Conservation (phyloP, 2,888 invertebrate species). For the Trissoscelio sp. region DNA sequence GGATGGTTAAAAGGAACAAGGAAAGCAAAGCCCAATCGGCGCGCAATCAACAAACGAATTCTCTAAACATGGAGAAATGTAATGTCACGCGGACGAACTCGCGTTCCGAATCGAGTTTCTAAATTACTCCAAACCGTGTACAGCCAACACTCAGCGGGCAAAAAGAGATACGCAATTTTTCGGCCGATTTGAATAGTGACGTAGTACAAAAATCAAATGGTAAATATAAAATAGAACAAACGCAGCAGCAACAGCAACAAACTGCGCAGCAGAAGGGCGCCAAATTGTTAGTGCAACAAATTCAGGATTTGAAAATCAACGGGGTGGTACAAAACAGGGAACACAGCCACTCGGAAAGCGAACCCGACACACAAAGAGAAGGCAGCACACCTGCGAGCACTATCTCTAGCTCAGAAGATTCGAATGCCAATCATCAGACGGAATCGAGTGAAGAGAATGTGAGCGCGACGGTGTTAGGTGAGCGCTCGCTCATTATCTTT, state of each 20-base stretch:
- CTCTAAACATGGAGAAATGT: constrained; percentile 83
- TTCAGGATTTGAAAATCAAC: constrained; percentile 76
- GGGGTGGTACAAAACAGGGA: constrained; percentile 78
- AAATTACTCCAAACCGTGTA: constrained; percentile 45
- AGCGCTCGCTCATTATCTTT: constrained; percentile 71
- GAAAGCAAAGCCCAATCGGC: constrained; percentile 84
- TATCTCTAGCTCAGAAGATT: constrained; percentile 80
- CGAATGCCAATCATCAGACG: constrained; percentile 76
- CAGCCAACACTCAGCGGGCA: constrained; percentile 77
- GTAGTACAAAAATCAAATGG: constrained; percentile 75
- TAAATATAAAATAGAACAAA: constrained; percentile 72
- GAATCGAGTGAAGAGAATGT: constrained; percentile 78
- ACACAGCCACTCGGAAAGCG: constrained; percentile 79
- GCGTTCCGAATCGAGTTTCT: constrained; percentile 80
- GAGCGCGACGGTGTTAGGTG: constrained; percentile 79
- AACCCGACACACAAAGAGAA: constrained; percentile 79
- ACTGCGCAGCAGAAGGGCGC: constrained; percentile 68
- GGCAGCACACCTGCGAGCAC: constrained; percentile 82
- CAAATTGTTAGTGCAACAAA: constrained; percentile 74
- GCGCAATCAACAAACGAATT: constrained; percentile 85
- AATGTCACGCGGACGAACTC: constrained; percentile 80
- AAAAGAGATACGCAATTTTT: constrained; percentile 77
- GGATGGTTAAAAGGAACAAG: constrained; percentile 81
- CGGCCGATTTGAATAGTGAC: constrained; percentile 73
- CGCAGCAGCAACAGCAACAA: constrained; percentile 66